Conservation (phyloP, 2,888 invertebrate genomes). For the Helicoverpa assulta region DNA sequence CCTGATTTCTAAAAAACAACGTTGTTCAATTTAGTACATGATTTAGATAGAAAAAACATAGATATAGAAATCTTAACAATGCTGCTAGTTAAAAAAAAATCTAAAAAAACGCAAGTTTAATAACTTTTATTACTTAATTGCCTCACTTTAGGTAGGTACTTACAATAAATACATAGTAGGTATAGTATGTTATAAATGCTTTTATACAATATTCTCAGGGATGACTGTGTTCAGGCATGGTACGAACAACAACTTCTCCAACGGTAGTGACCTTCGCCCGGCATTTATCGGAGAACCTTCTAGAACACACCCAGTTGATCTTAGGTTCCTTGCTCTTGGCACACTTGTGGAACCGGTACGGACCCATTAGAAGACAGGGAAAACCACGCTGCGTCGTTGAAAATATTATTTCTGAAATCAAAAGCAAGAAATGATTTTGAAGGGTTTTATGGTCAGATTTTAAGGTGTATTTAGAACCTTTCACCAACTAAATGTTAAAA, state of each 20-base stretch:
- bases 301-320: slow-evolving; percentile 61
- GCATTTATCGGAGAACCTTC: slow-evolving; percentile 8
- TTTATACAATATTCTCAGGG: no score
- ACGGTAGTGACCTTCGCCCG: slow-evolving; percentile 38
- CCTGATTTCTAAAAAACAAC: slow-evolving; percentile 1
- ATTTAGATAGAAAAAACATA: no score
- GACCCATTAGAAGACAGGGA: slow-evolving; percentile 56
- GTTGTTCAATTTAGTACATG: background rate
- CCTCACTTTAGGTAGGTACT: background rate
- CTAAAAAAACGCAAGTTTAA: no score
- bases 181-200: background rate
- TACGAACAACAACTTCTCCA: slow-evolving; percentile 13
- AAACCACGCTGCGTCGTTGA: slow-evolving; percentile 14
- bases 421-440: background rate
- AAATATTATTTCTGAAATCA: slow-evolving; percentile 11
- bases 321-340: slow-evolving; percentile 50
- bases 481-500: no score
- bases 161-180: background rate
- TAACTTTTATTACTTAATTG: background rate
- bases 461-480: no score
- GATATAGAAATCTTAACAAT: background rate
- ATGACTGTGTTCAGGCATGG: slow-evolving; percentile 26
- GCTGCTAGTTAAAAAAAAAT: background rate
- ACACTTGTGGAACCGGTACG: slow-evolving; percentile 64
- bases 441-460: no score